phyloP scores from a whole-genome alignment of 1,140 invertebrate species.

The Anastrepha ludens region DNA sequence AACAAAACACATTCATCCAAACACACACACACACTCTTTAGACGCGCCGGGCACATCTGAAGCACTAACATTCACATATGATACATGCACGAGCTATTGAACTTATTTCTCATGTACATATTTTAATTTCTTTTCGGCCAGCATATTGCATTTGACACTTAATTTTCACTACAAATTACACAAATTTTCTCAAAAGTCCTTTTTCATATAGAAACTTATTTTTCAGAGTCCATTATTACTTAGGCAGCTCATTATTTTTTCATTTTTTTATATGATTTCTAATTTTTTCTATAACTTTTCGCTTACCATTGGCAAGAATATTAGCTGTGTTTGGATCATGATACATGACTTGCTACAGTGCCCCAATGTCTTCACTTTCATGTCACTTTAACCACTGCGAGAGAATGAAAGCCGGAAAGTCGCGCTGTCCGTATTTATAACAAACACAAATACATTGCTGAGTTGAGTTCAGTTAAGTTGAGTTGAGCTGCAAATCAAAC shows the following conservation, averaged over 20 bases:
- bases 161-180: background rate
- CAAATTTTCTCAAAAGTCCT: slow-evolving; percentile 17
- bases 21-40: background rate
- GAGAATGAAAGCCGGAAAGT: slow-evolving; percentile 71
- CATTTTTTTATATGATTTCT: slow-evolving; percentile 23
- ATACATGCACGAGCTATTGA: background rate
- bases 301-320: slow-evolving; percentile 73
- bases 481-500: background rate
- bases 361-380: slow-evolving; percentile 74
- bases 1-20: background rate
- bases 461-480: slow-evolving; percentile 4
- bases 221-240: background rate
- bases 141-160: slow-evolving; percentile 23
- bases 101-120: background rate
- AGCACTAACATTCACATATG: background rate
- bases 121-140: background rate
- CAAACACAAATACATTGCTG: slow-evolving; percentile 52
- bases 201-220: background rate
- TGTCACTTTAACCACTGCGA: slow-evolving; percentile 74
- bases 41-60: background rate
- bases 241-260: background rate
- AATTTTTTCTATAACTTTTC: slow-evolving; percentile 7
- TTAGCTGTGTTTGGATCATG: slow-evolving; percentile 74
- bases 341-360: slow-evolving; percentile 74
- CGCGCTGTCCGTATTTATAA: slow-evolving; percentile 68